A percentile compares a stretch with the other conserved stretches of the same genome.
Conservation (phyloP, 2,888 invertebrate genomes). For the Xanthostigma xanthostigma region DNA sequence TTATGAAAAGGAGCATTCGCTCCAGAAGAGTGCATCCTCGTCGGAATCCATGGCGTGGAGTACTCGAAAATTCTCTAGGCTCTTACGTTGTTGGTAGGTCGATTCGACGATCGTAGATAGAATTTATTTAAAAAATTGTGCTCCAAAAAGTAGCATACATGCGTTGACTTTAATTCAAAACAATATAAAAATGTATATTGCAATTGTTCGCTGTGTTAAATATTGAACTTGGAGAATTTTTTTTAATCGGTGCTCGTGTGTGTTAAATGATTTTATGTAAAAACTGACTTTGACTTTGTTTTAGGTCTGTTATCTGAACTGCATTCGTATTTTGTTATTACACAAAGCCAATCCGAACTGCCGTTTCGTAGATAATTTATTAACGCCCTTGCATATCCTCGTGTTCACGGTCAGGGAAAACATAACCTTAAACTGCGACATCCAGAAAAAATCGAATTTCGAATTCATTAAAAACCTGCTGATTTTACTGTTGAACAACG, state of each 20-base stretch:
- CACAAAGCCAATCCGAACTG: conserved; percentile 62
- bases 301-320: conserved; percentile 54
- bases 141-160: no score
- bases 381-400: conserved; percentile 50
- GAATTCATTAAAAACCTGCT: conserved; percentile 56
- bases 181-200: background rate
- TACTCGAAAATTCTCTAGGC: no score
- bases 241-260: background rate
- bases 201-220: background rate
- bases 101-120: no score
- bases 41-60: no score
- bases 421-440: conserved; percentile 49
- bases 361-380: conserved; percentile 45
- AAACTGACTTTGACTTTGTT: conserved; percentile 12
- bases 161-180: background rate
- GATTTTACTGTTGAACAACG: conserved; percentile 46
- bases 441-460: conserved; percentile 49
- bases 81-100: no score
- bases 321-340: conserved; percentile 50
- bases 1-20: no score
- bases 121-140: no score
- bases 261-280: background rate
- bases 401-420: conserved; percentile 57
- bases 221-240: no score
- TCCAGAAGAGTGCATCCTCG: no score